Base-by-base conservation (phyloP, 2,113 vertebrate genomes). In the Microtus oregoni region DNA sequence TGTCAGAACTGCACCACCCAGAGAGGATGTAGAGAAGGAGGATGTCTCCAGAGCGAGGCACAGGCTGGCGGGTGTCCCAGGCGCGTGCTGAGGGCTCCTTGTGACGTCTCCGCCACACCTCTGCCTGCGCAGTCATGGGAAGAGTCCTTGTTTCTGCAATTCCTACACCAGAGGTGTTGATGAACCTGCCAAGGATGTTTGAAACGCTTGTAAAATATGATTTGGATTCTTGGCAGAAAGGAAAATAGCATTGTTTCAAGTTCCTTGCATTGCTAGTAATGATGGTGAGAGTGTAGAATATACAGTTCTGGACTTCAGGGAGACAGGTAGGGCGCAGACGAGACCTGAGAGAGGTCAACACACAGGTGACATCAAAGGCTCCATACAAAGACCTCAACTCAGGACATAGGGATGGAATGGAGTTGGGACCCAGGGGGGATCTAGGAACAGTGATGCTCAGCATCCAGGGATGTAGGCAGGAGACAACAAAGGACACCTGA, bases 151-250 rank as follows among this genome's bases (percentile, higher is more conserved):
- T 87, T 79, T 93, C 96, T 91, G n/a, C n/a, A 86, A 72, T 94
- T 94, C 92, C 93, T 47, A 86, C 77, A 76, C 11, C 94, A 81
- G 85, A 97, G 92, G 78, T 93, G 90, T 92, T 89, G 89, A 70
- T 81, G 92, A 94, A 94, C 67, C 94, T 98, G 88, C 85, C 95
- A 86, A 65, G 28, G 63, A 86, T 88, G 75, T 92, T 86, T 7
- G 68, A 61, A 85, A n/a, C 7, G 30, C 44, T 87, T 95, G 90
- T 78, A 6, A 95, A 91, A 92, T 95, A 78, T 68, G 73, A 87
- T 94, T 87, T 83, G 41, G 87, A 47, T 91, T 89, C 72, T 94
- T 86, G n/a, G 85, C 0, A 44, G 73, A 72, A 86, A 73, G 50
- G 41, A 67, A 47, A 86, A 81, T 30, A 17, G 44, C 41, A 52